These are phyloP conservation scores for Timema cristinae DNA, from an alignment of 2,888 invertebrate genomes.

Conservation along the genomic window DNA sequence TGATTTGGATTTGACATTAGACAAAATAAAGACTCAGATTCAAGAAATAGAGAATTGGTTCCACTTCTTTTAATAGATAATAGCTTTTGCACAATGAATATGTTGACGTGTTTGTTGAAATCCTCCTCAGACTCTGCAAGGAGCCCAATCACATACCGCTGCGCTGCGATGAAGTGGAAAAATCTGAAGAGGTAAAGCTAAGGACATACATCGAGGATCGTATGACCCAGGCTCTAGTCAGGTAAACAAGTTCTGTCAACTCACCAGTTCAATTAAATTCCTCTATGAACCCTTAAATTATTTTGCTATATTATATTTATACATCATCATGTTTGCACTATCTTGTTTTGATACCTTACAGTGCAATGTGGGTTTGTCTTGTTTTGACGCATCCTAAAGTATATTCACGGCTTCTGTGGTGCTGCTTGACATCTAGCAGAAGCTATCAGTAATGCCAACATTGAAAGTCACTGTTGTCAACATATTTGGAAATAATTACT, in stretches of 20 bases:
- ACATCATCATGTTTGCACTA: not conserved
- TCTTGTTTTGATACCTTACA: not conserved
- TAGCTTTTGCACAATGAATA: no score
- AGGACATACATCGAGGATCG: conserved; percentile 52
- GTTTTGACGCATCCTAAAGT: not conserved
- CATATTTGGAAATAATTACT: no score
- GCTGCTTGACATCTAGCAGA: no score
- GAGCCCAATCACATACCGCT: conserved; percentile 53
- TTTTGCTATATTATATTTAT: not conserved
- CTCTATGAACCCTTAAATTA: not conserved
- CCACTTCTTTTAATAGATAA: no score
- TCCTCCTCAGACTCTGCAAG: conserved; percentile 42
- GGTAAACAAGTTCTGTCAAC: conserved; percentile 25
- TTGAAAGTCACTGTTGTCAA: no score
- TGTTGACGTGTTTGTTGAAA: no score
- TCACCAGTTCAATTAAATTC: not conserved
- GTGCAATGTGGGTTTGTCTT: not conserved
- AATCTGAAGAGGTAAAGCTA: conserved; percentile 44
- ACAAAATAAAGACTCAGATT: no score
- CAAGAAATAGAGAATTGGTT: no score
- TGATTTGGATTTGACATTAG: no score
- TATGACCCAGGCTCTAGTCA: conserved; percentile 50
- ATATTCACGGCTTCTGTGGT: no score
- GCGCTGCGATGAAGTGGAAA: conserved; percentile 49
- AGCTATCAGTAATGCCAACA: no score